Conservation (phyloP, 2,113 vertebrate species). For the Chrysochloris asiatica region DNA sequence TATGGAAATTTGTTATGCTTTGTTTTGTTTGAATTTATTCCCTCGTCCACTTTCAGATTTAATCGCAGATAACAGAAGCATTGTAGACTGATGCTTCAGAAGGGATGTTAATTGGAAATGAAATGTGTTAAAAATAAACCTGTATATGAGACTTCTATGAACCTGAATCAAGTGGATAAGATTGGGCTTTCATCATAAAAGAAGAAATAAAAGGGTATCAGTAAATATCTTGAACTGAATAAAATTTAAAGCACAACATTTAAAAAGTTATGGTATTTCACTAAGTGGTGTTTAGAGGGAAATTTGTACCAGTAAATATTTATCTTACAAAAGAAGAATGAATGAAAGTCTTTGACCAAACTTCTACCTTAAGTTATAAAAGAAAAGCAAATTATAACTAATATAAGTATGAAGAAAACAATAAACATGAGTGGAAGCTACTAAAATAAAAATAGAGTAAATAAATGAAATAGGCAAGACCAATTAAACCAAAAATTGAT, state of each 20-base stretch:
- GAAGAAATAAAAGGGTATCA: not conserved
- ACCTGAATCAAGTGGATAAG: too few relatives aligned
- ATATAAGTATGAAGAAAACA: too few relatives aligned
- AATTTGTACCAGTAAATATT: too few relatives aligned
- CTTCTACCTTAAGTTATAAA: not conserved
- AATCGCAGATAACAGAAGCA: slow-evolving; percentile 58
- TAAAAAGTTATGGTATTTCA: not conserved
- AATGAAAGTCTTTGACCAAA: too few relatives aligned
- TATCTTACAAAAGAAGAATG: not conserved
- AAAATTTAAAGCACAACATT: not conserved
- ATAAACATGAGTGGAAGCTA: too few relatives aligned
- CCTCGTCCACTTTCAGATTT: not conserved
- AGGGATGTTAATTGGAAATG: not conserved
- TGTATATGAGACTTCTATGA: not conserved
- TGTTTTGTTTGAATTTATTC: slow-evolving; percentile 1
- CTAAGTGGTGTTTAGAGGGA: not conserved
- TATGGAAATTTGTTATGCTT: not conserved
- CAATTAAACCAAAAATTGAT: not conserved
- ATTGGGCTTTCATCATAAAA: not conserved
- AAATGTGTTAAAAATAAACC: not conserved
- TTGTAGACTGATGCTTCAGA: slow-evolving; percentile 32
- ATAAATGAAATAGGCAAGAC: not conserved
- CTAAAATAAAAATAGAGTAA: not conserved
- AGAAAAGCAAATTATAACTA: not conserved
- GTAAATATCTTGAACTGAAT: not conserved